Percentiles rank a stretch among this genome's conserved stretches.
These are phyloP conservation scores for Drosophila kepulauana DNA, from an alignment of 1,140 invertebrate genomes.

Conservation along the genomic window DNA sequence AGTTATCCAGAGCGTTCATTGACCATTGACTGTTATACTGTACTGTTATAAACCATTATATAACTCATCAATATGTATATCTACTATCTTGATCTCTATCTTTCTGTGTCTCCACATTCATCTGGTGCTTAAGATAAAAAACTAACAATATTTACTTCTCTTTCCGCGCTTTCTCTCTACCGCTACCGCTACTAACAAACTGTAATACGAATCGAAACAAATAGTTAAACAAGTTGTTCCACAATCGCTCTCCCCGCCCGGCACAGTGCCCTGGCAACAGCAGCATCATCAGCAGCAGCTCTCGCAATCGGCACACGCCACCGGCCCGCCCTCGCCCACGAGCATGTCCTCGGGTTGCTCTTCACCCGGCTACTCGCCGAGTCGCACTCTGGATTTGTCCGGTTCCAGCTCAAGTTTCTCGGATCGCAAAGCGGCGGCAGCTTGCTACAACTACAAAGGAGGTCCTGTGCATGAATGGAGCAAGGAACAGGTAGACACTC, in stretches of 20 bases:
- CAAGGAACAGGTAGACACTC: slow-evolving; percentile 90
- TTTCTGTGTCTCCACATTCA: slow-evolving; percentile 15
- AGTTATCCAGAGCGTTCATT: slow-evolving; percentile 17
- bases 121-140: slow-evolving; percentile 12
- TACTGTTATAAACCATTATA: slow-evolving; percentile 28
- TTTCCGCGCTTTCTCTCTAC: slow-evolving; percentile 35
- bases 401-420: slow-evolving; percentile 86
- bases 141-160: slow-evolving; percentile 34
- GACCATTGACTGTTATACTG: slow-evolving; percentile 15
- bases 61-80: slow-evolving; percentile 21
- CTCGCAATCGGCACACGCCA: slow-evolving; percentile 86
- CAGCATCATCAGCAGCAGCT: slow-evolving; percentile 84
- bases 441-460: slow-evolving; percentile 88
- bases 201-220: slow-evolving; percentile 8
- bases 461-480: slow-evolving; percentile 93
- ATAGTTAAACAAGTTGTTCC: slow-evolving; percentile 88
- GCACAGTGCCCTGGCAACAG: slow-evolving; percentile 87
- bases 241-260: slow-evolving; percentile 86
- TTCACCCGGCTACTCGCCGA: slow-evolving; percentile 85
- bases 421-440: slow-evolving; percentile 75
- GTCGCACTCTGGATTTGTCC: slow-evolving; percentile 85
- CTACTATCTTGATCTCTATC: slow-evolving; percentile 23
- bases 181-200: slow-evolving; percentile 16
- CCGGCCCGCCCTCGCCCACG: slow-evolving; percentile 87
- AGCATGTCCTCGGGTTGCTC: slow-evolving; percentile 88